Base-by-base conservation (phyloP, 2,888 invertebrate genomes). In the Nomada ruficornis region DNA sequence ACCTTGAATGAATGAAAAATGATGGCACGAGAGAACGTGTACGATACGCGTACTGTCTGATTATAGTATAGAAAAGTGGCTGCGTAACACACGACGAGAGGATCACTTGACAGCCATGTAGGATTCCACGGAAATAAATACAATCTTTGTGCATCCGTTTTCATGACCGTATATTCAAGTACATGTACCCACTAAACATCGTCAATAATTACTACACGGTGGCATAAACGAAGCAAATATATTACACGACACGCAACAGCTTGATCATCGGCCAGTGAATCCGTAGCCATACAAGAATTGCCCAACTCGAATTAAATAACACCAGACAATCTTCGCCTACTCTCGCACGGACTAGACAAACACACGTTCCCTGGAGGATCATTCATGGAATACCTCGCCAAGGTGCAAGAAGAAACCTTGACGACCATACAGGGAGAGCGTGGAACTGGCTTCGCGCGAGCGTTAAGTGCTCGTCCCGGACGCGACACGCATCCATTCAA, bases 401-500 rank as follows among this genome's bases (percentile, higher is more conserved):
- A 57, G 47, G 15, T 20, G 57, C 13, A 67, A 73, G 57, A 57
- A 44, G 47, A 50, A 44, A 50, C 13, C 44, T 20, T 20, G 62
- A 55, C 62, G 50, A 9, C 71, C 55, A 36, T 50, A 52, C 60
- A 54, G 55, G 76, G 62, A 20, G 54, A 70, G 13, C 65, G 20
- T 70, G 62, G 44, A 76, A 76, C 71, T 44, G 57, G 73, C 29
- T 55, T 67, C 47, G 42, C 44, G 64, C 42, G 44, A 20, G 26
- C 44, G 77, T 80, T 80, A 80, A 80, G 80, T 81, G 82, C 64
- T 64, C 57, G 23, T 50, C 50, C 55, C 20, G 29, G 44, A 50
- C 63, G 60, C 52, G 55, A 23, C 64, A 20, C 55, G 13, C 79
- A 67, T 74, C 83, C 89, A 86, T 83, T 87, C 84, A 87, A 90